Percentiles rank a stretch among this genome's conserved stretches.
Conservation (phyloP, 2,797 vertebrate genomes). For the Clamator glandarius region DNA sequence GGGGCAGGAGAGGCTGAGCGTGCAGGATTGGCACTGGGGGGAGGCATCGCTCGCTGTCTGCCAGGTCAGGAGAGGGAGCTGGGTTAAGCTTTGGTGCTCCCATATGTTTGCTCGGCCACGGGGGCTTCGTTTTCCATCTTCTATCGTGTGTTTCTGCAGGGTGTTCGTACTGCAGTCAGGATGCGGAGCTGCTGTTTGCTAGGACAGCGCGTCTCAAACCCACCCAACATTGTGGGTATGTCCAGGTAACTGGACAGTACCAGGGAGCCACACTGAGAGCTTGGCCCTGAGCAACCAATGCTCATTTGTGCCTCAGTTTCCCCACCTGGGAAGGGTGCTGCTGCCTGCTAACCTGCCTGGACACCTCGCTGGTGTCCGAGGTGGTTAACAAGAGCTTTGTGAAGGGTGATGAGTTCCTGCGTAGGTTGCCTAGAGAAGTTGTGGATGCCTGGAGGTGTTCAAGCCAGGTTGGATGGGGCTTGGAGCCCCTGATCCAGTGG, state of each 20-base stretch:
- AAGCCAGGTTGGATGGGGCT: too few relatives aligned
- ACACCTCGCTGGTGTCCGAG: accelerated
- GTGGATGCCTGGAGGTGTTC: too few relatives aligned
- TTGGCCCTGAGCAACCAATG: not conserved
- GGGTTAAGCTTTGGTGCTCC: not conserved
- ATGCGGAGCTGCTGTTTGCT: not conserved
- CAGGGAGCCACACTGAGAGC: not conserved
- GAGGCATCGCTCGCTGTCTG: not conserved
- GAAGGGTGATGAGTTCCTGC: not conserved
- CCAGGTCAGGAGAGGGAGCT: not conserved
- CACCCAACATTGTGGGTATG: accelerated
- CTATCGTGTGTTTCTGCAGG: accelerated
- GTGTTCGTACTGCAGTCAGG: not conserved
- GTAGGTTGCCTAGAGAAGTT: not conserved
- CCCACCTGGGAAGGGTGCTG: not conserved
- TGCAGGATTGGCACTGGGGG: not conserved
- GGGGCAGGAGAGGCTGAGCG: not conserved
- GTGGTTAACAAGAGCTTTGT: accelerated
- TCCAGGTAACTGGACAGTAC: not conserved
- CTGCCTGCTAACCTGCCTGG: accelerated
- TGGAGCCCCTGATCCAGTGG: too few relatives aligned
- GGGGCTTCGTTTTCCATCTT: not conserved
- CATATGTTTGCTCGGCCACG: accelerated
- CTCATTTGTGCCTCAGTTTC: not conserved
- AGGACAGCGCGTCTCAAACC: accelerated